Base-by-base conservation (phyloP, 2,113 vertebrate genomes). In the Sander lucioperca region DNA sequence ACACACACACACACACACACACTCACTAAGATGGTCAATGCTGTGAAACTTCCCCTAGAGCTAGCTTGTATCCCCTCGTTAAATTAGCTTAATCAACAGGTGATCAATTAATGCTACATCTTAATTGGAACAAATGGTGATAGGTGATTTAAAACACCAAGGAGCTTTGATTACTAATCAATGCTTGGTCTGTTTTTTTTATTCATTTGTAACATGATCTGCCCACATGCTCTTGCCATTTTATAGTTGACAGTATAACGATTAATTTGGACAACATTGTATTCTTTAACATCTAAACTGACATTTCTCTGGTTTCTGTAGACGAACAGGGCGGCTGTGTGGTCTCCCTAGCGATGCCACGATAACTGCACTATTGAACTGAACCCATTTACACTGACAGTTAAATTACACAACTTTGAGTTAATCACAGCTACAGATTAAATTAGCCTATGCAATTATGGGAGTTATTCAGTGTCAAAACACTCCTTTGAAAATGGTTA, bases 41-140 rank as follows among this genome's bases (percentile, higher is more conserved):
- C 57, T 72, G n/a, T 39, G 48, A 50, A 71, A 39, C 59, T 51
- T 48, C 56, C 11, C 50, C 21, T n/a, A n/a, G 56, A 59, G 53
- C 12, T 70, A 16, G 36, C 25, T 75, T 86, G 78, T 66, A 78
- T 86, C 53, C 30, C 23, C 51, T 74, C 14, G n/a, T 85, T 89
- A 83, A 23, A 18, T 83, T 80, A 5, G 45, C 33, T 54, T 82
- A 84, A 91, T 89, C 82, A 91, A 77, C 83, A 50, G 56, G 13
- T 4, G 3, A 83, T 84, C 65, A 18, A 74, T 71, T 30, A 27
- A 48, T 0, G 48, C 54, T 21, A 19, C 67, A 18, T 59, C 1
- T 43, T 80, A 39, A 57, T 67, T 71, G 70, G 62, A 77, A 54
- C 66, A 79, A 66, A 86, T 33, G 3, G 33, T 69, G 62, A 63